Evolutionary conservation across 2,797 vertebrate genomes (phyloP).

Genomic region (Sebastes miniatus): DNA sequence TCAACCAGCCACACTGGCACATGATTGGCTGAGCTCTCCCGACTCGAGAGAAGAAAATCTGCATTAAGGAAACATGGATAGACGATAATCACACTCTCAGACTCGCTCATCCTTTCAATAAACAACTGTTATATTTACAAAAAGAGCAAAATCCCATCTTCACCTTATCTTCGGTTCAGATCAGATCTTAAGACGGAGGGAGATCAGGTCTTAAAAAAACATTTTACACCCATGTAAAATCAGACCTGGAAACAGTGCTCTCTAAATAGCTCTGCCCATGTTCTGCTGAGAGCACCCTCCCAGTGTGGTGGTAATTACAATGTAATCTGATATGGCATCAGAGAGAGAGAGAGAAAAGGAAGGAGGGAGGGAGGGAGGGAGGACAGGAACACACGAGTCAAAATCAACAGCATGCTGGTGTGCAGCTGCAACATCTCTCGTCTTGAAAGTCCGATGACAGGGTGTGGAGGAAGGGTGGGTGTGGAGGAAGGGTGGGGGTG

Average conservation of each 20-base stretch:
- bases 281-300: conserved; percentile 30
- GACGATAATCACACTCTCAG: conserved; percentile 27
- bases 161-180: conserved; percentile 25
- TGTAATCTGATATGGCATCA: conserved; percentile 74
- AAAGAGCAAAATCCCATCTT: conserved; percentile 32
- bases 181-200: conserved; percentile 24
- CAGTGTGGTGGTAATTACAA: conserved; percentile 65
- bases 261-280: conserved; percentile 34
- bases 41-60: not conserved
- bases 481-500: too few species aligned
- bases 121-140: conserved; percentile 77
- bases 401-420: conserved; percentile 46
- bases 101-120: conserved; percentile 55
- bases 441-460: conserved; percentile 43
- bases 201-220: conserved; percentile 42
- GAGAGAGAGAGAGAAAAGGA: conserved; percentile 10
- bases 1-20: not conserved
- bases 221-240: conserved; percentile 44
- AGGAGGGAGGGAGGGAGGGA: not conserved
- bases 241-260: conserved; percentile 48
- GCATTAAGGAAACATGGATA: not conserved
- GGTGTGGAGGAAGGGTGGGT: not conserved
- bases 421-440: conserved; percentile 63
- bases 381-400: conserved; percentile 37
- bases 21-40: not conserved